Evolutionary conservation across 2,888 invertebrate species (phyloP), one percentile per base, ranked within the genome.

Genomic region (Drosophila heteroneura): DNA sequence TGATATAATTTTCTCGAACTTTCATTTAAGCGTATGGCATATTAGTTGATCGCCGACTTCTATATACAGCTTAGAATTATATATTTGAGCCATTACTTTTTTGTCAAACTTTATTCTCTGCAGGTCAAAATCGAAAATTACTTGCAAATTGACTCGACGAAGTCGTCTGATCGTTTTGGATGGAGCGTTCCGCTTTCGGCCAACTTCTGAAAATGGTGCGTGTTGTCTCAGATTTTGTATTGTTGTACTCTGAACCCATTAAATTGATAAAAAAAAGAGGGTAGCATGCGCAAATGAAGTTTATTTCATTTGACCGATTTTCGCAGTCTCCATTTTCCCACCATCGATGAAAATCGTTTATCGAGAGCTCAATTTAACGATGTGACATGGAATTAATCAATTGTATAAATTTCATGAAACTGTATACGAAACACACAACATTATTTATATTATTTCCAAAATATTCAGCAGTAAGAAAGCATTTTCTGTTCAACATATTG

Each of bases 181-280:
- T 37, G 60, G 57, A 62, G 44, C 69, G 77, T 74, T 74, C 60
- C 77, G 77, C 66, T 70, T 61, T 67, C 28, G 70, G 69, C 57
- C 57, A 61, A 78, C 60, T 75, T 33, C 41, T 60, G 59, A 47
- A 59, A 81, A 62, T 78, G 70, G 66, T 84, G 79, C 79, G 71
- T 75, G 86, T 59, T 70, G 70, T 70, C 71, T 69, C 79, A 70
- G 61, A 74, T 59, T 41, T 63, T 12, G 58, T 49, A 53, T 65
- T 67, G 66, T 63, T 30, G 3, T 10, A 30, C 19, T 30, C 10
- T 12, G 28, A 1, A 16, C 5, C 19, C 28, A 19, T 16, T 26
- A 26, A 16, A 16, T 47, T 16, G 26, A 16, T 9, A 5, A 1
- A 4, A 4, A 4, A 33, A 33, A 12, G 4, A 9, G 47, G 47